A percentile compares a stretch with the other conserved stretches of the same genome.
phyloP scores from a whole-genome alignment of 2,888 invertebrate species.

The Anagyrus pseudococci region DNA sequence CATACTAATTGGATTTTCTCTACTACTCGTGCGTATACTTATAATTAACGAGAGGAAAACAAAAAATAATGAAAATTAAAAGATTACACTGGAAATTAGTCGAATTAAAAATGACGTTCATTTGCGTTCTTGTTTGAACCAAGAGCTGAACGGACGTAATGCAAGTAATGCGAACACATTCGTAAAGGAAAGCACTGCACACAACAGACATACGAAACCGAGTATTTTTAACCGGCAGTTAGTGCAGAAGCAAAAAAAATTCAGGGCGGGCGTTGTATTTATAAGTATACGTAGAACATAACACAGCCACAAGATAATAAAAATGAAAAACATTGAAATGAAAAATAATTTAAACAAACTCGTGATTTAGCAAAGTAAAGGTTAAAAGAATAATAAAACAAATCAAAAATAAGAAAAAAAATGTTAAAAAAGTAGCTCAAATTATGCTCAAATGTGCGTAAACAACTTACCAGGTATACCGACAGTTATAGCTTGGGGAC shows the following conservation, averaged over 20 bases:
- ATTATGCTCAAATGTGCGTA: not conserved
- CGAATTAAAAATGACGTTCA: no score
- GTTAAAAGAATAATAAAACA: conserved; percentile 3
- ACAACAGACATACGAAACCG: conserved; percentile 31
- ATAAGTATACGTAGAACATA: conserved; percentile 24
- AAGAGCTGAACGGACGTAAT: not conserved
- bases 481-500: conserved; percentile 49
- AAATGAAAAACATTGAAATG: conserved; percentile 12
- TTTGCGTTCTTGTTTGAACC: not conserved
- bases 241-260: conserved; percentile 47
- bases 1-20: no score
- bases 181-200: conserved; percentile 26
- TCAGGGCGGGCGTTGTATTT: conserved; percentile 32
- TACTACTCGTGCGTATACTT: no score
- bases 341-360: conserved; percentile 1
- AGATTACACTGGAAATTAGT: not conserved
- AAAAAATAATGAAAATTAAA: conserved; percentile 36
- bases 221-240: conserved; percentile 52
- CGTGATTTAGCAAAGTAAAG: no score
- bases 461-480: conserved; percentile 53
- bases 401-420: not conserved
- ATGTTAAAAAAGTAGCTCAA: not conserved
- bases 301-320: conserved; percentile 23
- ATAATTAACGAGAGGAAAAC: no score
- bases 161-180: not conserved